Base-by-base conservation (phyloP, 1,140 invertebrate genomes). In the Zaprionus vittiger region DNA sequence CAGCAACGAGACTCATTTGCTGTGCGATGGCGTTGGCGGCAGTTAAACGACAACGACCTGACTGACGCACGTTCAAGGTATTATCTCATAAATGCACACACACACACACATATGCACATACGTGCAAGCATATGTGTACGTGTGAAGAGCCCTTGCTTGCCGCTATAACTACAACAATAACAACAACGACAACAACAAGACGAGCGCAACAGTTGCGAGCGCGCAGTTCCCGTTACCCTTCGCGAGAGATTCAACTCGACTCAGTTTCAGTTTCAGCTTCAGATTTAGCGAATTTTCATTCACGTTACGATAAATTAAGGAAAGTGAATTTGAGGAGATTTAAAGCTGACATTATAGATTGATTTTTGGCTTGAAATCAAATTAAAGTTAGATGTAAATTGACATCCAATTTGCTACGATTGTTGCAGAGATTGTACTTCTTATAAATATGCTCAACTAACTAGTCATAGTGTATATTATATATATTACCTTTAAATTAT, bases 21-120 rank as follows among this genome's bases (percentile, higher is more conserved):
- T 55, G 15, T 61, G 56, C 24, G 17, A 34, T 20, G 56, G 74
- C 74, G 69, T 77, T 68, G 71, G 63, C 63, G 71, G 77, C 79
- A 79, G 84, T 91, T 86, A 81, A 78, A 80, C 60, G 76, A 63
- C 70, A 89, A 82, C 85, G 85, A 66, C 89, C 89, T 91, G 87
- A 57, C 80, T 83, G 89, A 85, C 90, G 82, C 84, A 90, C 84
- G 90, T 91, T 89, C 89, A 91, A 91, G 89, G 89, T 91, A 91
- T 91, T 91, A 91, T 91, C 89, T 85, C 89, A 91, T 83, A 86
- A 81, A 77, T 72, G 81, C 65, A 76, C 55, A 65, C 54, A 70
- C 41, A 70, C 41, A 24, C 24, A 66, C 38, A 65, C 54, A 57
- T 34, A 57, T 17, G 34, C 66, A 62, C 57, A 65, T 24, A 38